Base-by-base conservation (phyloP, 2,113 vertebrate species). In the Larimichthys crocea region DNA sequence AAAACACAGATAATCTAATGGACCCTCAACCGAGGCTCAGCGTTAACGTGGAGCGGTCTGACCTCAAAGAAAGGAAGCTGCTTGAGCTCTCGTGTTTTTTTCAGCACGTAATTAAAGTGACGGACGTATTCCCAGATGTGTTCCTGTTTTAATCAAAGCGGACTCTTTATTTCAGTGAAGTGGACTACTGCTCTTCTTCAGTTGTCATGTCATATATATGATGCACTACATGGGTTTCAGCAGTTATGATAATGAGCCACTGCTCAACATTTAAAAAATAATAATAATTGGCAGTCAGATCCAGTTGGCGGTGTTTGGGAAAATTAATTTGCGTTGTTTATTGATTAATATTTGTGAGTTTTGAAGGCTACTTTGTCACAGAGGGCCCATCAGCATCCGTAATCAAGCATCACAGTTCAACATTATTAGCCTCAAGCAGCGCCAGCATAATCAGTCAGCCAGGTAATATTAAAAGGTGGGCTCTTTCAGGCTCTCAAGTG, bases 381-480 rank as follows among this genome's bases (percentile, higher is more conserved):
- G 14, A 85, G 81, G 82, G 35, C 75, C 76, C 86, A 82, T 85
- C 85, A 83, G 87, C 83, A 80, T 88, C 76, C 66, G 59, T 86
- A 92, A 93, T 94, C 88, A 90, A 91, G 89, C 87, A 65, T 87
- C 82, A 29, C 84, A 83, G 86, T 89, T 92, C 88, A 79, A 61
- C 90, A 80, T 79, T 85, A 91, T 94, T 93, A 91, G 90, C 91
- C 89, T 68, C 56, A 46, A 89, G 89, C 88, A 66, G 82, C 49
- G 84, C 82, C 44, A 83, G 55, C 49, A 60, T 89, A 92, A 94
- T 93, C 92, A 87, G 89, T 91, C 92, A 89, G 88, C 81, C 87
- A 90, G 91, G 87, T 93, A 80, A 91, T 92, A 93, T 91, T 93
- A 94, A 94, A 94, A 92, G 92, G 88, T 87, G 85, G 62, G 71